phyloP scores from a whole-genome alignment of 2,888 invertebrate species.

The Ormia ochracea region DNA sequence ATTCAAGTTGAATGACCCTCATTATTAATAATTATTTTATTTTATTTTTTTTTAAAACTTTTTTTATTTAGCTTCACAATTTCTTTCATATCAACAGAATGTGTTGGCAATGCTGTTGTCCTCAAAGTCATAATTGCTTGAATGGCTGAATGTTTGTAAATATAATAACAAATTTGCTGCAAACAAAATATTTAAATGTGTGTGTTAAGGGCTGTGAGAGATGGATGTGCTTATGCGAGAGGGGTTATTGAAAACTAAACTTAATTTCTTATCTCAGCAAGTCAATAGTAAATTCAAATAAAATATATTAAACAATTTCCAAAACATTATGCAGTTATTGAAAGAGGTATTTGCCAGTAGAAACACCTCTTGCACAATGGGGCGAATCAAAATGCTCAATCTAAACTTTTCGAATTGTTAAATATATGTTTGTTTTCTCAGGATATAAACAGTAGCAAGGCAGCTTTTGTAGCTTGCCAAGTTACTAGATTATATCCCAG shows the following conservation, averaged over 20 bases:
- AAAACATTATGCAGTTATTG: too few relatives aligned
- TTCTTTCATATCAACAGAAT: constrained; percentile 19
- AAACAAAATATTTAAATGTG: constrained; percentile 24
- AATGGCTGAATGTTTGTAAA: constrained; percentile 20
- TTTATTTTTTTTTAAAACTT: background rate
- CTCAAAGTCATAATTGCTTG: constrained; percentile 25
- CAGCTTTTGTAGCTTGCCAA: too few relatives aligned
- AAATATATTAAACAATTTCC: too few relatives aligned
- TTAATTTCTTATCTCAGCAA: too few relatives aligned
- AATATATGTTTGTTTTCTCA: too few relatives aligned
- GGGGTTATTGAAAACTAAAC: background rate
- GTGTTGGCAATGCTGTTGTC: background rate
- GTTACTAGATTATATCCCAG: too few relatives aligned
- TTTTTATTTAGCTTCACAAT: background rate
- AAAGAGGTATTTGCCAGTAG: too few relatives aligned
- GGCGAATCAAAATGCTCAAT: too few relatives aligned
- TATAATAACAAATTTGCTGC: constrained; percentile 51
- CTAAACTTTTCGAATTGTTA: too few relatives aligned
- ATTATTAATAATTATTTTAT: constrained; percentile 16
- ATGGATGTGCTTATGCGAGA: background rate
- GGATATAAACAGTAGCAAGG: too few relatives aligned
- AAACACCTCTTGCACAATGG: too few relatives aligned
- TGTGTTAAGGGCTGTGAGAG: background rate
- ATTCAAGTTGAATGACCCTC: constrained; percentile 52
- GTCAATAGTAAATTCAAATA: too few relatives aligned